Base-by-base conservation (phyloP, 1,140 invertebrate genomes). In the Drosophila teissieri region DNA sequence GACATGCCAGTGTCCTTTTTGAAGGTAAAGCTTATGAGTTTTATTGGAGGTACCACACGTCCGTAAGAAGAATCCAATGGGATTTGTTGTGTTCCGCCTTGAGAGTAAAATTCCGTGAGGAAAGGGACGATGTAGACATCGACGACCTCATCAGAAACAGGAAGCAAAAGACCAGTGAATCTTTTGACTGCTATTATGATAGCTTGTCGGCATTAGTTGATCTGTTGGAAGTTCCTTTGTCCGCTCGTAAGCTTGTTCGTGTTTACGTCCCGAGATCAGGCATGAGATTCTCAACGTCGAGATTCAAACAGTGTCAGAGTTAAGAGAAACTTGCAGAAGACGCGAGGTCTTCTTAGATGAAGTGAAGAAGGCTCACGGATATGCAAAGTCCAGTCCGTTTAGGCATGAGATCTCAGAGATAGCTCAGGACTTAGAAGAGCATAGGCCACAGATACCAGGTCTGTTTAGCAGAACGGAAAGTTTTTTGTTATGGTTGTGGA, bases 331-430 rank as follows among this genome's bases (percentile, higher is more conserved):
- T 17, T 31, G 10, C 1, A 12, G 27, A 34, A 17, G 48, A 17
- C 48, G 10, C 10, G 48, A 51, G 48, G 27, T 51, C 49, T 54
- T 54, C 14, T 54, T 22, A 8, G 34, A 54, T 2, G 52, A 54
- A 54, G 19, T 53, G 6, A 37, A 53, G 51, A 37, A 36, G 12
- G 4, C 24, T n/a, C 45, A 52, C 3, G 49, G 27, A 12, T 52
- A 52, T 51, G 5, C 24, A 17, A 52, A 34, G n/a, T 5, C 27
- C 27, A 53, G 6, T 14, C 17, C 31, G 2, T 37, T 53, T 14
- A 37, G 51, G 19, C 36, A 14, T 24, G 52, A 40, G 12, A 12
- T 40, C 19, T 55, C 10, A 15, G 53, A 55, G 3, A 40, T 42
- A 12, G 36, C 6, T 15, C 53, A 55, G 3, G 22, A 40, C 2